phyloP scores from a whole-genome alignment of 2,888 invertebrate species.

The Lepidocyrtinus sp. region DNA sequence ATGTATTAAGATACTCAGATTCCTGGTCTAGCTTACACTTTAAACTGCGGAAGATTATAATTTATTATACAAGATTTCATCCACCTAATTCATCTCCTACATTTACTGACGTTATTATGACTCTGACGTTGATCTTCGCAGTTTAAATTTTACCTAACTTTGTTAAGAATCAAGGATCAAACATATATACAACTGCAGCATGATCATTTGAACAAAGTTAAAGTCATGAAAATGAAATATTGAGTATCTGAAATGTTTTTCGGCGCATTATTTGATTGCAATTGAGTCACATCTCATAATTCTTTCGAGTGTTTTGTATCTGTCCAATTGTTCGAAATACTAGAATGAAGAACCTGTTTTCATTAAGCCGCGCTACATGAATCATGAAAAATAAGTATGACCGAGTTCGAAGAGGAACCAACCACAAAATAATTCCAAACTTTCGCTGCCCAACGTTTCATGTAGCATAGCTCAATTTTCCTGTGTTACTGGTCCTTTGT shows the following conservation, averaged over 20 bases:
- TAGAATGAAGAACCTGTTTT: slow-evolving; percentile 45
- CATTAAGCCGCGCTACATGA: slow-evolving; percentile 37
- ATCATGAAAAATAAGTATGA: too few species aligned
- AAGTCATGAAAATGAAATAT: slow-evolving; percentile 43
- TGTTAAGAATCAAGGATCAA: too few species aligned
- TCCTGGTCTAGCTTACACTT: too few species aligned
- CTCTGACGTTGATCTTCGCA: background rate
- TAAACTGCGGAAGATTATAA: slow-evolving; percentile 43
- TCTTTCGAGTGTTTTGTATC: slow-evolving; percentile 11
- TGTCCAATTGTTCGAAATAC: too few species aligned
- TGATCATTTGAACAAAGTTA: background rate
- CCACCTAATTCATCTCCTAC: slow-evolving; percentile 34
- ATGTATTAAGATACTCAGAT: too few species aligned
- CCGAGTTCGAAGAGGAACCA: background rate
- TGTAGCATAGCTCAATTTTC: too few species aligned
- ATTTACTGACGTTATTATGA: background rate
- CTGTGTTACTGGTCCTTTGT: too few species aligned
- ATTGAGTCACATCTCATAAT: slow-evolving; percentile 50
- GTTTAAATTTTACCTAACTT: background rate
- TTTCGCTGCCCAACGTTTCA: background rate
- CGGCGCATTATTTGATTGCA: slow-evolving; percentile 48
- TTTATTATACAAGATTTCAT: slow-evolving; percentile 51
- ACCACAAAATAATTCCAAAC: background rate
- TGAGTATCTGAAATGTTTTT: slow-evolving; percentile 37
- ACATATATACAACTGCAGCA: too few species aligned